Evolutionary conservation across 2,797 vertebrate genomes (phyloP), one percentile per base, ranked within the genome.

Genomic region (Enteromius afrohamiltoni): DNA sequence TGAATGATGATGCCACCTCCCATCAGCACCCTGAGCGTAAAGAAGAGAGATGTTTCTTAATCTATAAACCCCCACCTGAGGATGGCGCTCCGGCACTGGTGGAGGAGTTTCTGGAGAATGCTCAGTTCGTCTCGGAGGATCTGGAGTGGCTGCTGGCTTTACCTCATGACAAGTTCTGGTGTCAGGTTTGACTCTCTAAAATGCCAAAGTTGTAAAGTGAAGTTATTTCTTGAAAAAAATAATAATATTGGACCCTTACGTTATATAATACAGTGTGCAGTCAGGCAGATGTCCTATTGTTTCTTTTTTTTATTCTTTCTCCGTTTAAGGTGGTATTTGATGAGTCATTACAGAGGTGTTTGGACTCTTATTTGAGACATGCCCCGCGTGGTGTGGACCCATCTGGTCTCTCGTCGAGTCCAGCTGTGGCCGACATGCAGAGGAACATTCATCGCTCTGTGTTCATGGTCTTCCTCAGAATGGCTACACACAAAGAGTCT

Each of bases 91-190:
- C 96, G 0, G 97, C 95, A 17, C 91, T 94, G 79, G 91, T 96
- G 90, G 97, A 99, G 90, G 97, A 97, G 82, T 99, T 97, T 89
- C 89, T 97, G 92, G 98, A 99, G 85, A 92, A 94, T 81, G 94
- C 95, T 86, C 94, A 91, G 88, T 99, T 99, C 89, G 95, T 99
- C 82, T 91, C 91, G 1, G 95, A 96, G 87, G 98, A 99, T 90
- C 93, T 99, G 83, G 96, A 96, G 80, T 99, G 98, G 98, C 95
- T 99, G 79, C 94, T 99, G 16, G 87, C 93, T 14, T 92, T 97
- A 90, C 96, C 98, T 75, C 97, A 99, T n/a, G 96, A 98, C 90
- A 97, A 93, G 86, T 99, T 99, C 92, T 99, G 98, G 98, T 99
- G 97, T 93, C 98, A 99, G 98, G 98, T 99, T 90, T 91, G 49